Evolutionary conservation across 2,888 invertebrate genomes (phyloP).

Genomic region (Melangyna quadrimaculata): DNA sequence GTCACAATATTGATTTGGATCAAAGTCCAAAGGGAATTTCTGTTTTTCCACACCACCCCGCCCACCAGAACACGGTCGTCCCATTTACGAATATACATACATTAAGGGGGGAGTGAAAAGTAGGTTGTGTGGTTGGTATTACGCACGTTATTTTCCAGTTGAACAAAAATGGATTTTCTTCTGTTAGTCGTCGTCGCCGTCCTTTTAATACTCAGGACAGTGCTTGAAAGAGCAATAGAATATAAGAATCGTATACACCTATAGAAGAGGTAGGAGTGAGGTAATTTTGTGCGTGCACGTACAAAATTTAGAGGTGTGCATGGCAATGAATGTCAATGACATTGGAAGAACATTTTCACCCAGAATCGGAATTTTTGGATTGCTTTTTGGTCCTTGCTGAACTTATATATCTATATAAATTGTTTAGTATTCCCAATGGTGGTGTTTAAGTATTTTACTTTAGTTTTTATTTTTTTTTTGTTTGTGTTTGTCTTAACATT

Average conservation of each 20-base stretch:
- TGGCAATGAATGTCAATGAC: constrained; percentile 70
- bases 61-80: background rate
- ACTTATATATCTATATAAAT: constrained; percentile 14
- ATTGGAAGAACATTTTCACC: constrained; percentile 58
- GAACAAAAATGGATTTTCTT: constrained; percentile 63
- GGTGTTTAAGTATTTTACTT: constrained; percentile 1
- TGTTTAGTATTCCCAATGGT: constrained; percentile 29
- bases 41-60: background rate
- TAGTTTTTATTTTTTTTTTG: background rate
- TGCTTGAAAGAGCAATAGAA: background rate
- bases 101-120: constrained; percentile 8
- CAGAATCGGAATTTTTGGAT: constrained; percentile 52
- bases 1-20: constrained; percentile 70
- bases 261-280: background rate
- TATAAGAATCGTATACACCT: background rate
- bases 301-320: constrained; percentile 65
- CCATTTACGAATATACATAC: background rate
- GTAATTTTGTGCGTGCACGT: constrained; percentile 56
- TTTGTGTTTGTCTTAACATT: background rate
- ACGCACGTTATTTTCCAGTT: constrained; percentile 69
- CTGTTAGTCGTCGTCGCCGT: constrained; percentile 10
- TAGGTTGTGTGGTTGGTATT: constrained; percentile 42
- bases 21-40: constrained; percentile 68
- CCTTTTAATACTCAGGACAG: constrained; percentile 29
- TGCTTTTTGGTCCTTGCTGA: constrained; percentile 39